Conservation (phyloP, 1,140 invertebrate genomes). For the Tyrophagus putrescentiae region DNA sequence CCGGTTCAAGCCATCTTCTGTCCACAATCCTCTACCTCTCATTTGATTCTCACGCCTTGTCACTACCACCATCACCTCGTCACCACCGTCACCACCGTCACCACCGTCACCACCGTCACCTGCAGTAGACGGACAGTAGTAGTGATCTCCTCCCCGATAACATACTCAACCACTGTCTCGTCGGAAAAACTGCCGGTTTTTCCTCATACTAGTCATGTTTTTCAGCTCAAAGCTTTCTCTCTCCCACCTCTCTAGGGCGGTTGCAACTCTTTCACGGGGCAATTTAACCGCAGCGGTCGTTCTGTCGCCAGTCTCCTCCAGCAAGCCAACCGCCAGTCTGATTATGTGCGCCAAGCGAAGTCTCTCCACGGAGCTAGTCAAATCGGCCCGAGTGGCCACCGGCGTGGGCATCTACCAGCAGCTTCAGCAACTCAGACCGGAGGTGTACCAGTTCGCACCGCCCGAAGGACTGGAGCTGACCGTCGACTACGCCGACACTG, state of each 20-base stretch:
- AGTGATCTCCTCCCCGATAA: too few relatives aligned
- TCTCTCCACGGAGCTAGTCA: neutral
- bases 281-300: conserved; percentile 7
- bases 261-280: neutral
- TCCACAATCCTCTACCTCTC: too few relatives aligned
- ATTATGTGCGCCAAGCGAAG: neutral
- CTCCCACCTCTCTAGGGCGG: neutral
- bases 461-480: neutral
- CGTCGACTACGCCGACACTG: conserved; percentile 12
- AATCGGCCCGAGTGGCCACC: neutral
- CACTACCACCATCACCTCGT: neutral
- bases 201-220: too few relatives aligned
- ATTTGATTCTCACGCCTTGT: too few relatives aligned
- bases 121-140: neutral
- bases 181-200: too few relatives aligned
- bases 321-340: neutral
- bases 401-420: conserved; percentile 9
- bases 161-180: too few relatives aligned
- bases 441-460: conserved; percentile 1
- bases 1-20: too few relatives aligned
- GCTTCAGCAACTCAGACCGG: neutral
- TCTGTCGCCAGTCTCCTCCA: neutral
- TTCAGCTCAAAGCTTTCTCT: neutral
- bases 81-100: neutral
- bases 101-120: neutral